phyloP scores from a whole-genome alignment of 2,797 vertebrate genomes.

The Malurus splendens region DNA sequence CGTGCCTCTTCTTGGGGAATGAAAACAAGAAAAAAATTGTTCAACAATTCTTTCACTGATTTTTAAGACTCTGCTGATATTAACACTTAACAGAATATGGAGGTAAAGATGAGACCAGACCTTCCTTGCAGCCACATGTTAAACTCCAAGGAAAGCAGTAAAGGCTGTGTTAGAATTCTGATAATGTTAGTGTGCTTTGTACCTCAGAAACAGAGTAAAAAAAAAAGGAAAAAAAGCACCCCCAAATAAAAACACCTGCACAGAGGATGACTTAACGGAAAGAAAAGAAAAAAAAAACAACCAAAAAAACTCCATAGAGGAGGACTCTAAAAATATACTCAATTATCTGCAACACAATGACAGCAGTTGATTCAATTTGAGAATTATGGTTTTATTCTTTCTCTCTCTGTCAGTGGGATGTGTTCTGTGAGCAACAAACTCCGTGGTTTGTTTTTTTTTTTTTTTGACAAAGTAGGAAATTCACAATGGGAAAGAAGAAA shows the following conservation, averaged over 20 bases:
- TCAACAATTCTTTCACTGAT: neutral
- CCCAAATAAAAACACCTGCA: neutral
- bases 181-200: neutral
- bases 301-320: neutral
- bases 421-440: neutral
- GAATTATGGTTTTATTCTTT: neutral
- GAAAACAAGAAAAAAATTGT: neutral
- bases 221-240: neutral
- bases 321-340: neutral
- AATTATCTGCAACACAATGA: neutral
- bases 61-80: neutral
- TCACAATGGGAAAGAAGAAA: conserved; percentile 11
- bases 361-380: neutral
- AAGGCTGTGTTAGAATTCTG: neutral
- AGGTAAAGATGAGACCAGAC: neutral
- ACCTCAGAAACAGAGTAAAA: neutral
- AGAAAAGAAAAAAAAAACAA: neutral
- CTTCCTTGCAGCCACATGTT: neutral
- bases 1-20: neutral
- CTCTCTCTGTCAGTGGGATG: conserved; percentile 7
- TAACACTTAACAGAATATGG: neutral
- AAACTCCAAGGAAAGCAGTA: neutral
- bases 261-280: neutral
- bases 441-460: neutral
- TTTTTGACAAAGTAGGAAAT: conserved; percentile 27